Percentiles rank a stretch among this genome's conserved stretches.
phyloP scores from a whole-genome alignment of 1,140 invertebrate species.

The Drosophila cardini region DNA sequence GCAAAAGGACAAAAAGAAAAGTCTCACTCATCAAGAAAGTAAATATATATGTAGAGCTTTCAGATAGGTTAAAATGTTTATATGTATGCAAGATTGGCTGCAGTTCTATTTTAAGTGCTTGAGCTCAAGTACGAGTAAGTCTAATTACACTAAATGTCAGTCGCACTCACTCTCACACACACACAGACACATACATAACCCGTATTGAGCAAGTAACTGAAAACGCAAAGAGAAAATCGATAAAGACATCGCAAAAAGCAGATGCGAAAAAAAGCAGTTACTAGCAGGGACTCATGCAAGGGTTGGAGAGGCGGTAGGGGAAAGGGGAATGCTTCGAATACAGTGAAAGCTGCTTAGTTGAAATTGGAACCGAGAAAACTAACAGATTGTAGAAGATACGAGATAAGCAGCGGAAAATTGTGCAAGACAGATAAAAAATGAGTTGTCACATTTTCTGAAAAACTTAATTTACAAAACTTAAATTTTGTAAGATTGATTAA shows the following conservation, averaged over 20 bases:
- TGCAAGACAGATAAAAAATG: not conserved
- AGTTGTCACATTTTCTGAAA: too few relatives aligned
- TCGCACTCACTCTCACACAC: slow-evolving; percentile 29
- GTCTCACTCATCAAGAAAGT: slow-evolving; percentile 11
- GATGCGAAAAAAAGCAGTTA: slow-evolving; percentile 47
- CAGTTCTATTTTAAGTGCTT: slow-evolving; percentile 45
- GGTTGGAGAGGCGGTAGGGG: not conserved
- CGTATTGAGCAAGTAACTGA: slow-evolving; percentile 40
- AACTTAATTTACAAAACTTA: too few relatives aligned
- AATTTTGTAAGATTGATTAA: too few relatives aligned
- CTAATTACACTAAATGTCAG: slow-evolving; percentile 55
- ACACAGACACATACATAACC: slow-evolving; percentile 6
- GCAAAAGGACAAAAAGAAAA: slow-evolving; percentile 30
- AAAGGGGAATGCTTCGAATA: slow-evolving; percentile 2
- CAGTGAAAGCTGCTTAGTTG: slow-evolving; percentile 40
- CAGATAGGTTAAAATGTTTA: not conserved
- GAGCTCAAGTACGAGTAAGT: slow-evolving; percentile 45
- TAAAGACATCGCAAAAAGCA: slow-evolving; percentile 52
- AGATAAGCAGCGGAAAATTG: slow-evolving; percentile 15
- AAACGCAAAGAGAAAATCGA: slow-evolving; percentile 64
- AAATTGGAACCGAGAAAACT: slow-evolving; percentile 14
- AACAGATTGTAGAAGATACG: not conserved
- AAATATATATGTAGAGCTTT: slow-evolving; percentile 32
- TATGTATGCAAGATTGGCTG: not conserved
- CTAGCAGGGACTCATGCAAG: slow-evolving; percentile 11